Percentiles rank a stretch among this genome's conserved stretches.
These are phyloP conservation scores for Argyresthia goedartella DNA, from an alignment of 2,888 invertebrate genomes.

Conservation along the genomic window DNA sequence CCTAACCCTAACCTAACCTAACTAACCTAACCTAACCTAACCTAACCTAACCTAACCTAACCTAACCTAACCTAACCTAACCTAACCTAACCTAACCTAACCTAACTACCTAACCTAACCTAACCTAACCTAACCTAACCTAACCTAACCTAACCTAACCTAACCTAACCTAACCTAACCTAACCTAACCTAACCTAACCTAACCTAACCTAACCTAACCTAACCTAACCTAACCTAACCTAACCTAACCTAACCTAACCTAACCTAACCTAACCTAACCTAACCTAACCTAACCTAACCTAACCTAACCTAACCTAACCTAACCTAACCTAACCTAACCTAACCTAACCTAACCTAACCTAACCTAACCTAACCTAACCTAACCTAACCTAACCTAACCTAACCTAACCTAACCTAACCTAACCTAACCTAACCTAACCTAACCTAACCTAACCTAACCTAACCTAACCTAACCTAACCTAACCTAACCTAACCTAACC, in stretches of 20 bases:
- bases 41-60: constrained; percentile 5
- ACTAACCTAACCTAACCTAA: constrained; percentile 6
- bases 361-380: constrained; percentile 7
- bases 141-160: constrained; percentile 7
- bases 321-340: constrained; percentile 8
- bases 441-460: neutral
- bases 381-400: constrained; percentile 7
- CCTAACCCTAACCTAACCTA: constrained; percentile 3
- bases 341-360: constrained; percentile 7
- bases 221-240: constrained; percentile 13
- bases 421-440: constrained; percentile 6
- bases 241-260: constrained; percentile 14
- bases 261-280: constrained; percentile 14
- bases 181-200: constrained; percentile 6
- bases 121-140: constrained; percentile 10
- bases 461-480: constrained; percentile 11
- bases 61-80: constrained; percentile 6
- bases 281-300: constrained; percentile 11
- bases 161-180: constrained; percentile 8
- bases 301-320: constrained; percentile 6
- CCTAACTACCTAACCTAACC: constrained; percentile 11
- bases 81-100: constrained; percentile 12
- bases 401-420: constrained; percentile 7
- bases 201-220: constrained; percentile 10
- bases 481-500: constrained; percentile 8